phyloP scores from a whole-genome alignment of 2,888 invertebrate species.

The Apotomis capreana region DNA sequence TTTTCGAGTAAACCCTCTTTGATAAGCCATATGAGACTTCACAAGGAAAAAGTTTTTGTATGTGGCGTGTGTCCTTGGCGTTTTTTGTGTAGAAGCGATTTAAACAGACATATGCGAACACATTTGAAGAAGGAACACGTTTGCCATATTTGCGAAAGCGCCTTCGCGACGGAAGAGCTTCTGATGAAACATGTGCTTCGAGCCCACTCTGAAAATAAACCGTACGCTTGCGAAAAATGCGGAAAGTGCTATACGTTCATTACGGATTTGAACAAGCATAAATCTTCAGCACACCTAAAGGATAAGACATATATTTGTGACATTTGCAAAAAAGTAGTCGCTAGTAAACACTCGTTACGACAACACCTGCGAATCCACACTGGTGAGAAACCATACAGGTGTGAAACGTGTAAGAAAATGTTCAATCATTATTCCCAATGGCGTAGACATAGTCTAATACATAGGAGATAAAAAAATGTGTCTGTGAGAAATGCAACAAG shows the following conservation, averaged over 20 bases:
- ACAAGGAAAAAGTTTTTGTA: neutral
- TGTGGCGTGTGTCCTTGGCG: neutral
- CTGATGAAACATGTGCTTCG: neutral
- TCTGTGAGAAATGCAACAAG: neutral
- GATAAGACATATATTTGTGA: neutral
- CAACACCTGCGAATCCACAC: neutral
- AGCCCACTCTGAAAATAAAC: neutral
- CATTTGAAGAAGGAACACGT: neutral
- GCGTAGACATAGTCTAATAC: neutral
- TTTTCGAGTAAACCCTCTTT: neutral
- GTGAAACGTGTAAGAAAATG: neutral
- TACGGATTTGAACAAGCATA: neutral
- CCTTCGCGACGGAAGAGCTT: neutral
- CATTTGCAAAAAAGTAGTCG: neutral
- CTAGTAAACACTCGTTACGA: neutral
- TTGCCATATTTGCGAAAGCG: neutral
- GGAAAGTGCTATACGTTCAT: neutral
- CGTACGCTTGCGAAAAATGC: slow-evolving; percentile 4
- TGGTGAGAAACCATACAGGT: neutral
- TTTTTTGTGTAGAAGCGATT: neutral
- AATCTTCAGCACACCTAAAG: neutral
- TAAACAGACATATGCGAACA: neutral
- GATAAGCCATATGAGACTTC: neutral
- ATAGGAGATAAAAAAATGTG: neutral
- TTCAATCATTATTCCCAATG: neutral